These are phyloP conservation scores for Escarpia spicata DNA, from an alignment of 2,888 invertebrate genomes.

Conservation along the genomic window DNA sequence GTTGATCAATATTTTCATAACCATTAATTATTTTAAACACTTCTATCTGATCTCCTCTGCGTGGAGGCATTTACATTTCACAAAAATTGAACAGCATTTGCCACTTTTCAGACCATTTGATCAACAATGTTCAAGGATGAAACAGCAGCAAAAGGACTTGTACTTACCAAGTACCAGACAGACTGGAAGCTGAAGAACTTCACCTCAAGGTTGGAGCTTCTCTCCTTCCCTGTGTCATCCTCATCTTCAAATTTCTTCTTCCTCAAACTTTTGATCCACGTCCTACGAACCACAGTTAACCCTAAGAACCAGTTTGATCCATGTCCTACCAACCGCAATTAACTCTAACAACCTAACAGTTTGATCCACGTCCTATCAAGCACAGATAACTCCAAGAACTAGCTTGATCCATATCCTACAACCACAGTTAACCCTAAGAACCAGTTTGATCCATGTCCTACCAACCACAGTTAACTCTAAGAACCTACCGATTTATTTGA, in stretches of 20 bases:
- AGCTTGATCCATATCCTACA: too few species aligned
- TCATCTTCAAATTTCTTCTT: slow-evolving; percentile 43
- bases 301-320: too few species aligned
- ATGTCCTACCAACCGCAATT: neutral
- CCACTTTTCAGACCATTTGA: neutral
- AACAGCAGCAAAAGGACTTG: neutral
- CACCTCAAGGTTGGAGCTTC: slow-evolving; percentile 54
- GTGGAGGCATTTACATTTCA: too few species aligned
- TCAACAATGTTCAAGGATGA: neutral
- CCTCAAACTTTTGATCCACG: slow-evolving; percentile 17
- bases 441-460: too few species aligned
- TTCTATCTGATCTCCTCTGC: too few species aligned
- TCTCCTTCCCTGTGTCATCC: slow-evolving; percentile 43
- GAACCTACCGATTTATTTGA: too few species aligned
- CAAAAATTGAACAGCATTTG: neutral
- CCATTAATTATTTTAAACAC: too few species aligned
- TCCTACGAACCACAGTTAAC: slow-evolving; percentile 21
- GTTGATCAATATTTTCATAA: too few species aligned
- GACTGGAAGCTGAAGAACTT: slow-evolving; percentile 58
- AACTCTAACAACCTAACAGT: too few species aligned
- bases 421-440: too few species aligned
- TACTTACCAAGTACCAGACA: slow-evolving; percentile 59
- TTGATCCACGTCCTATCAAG: neutral
- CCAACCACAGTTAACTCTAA: too few species aligned
- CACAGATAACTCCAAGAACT: too few species aligned